Evolutionary conservation across 2,888 invertebrate species (phyloP).

Genomic region (Hybos culiciformis): DNA sequence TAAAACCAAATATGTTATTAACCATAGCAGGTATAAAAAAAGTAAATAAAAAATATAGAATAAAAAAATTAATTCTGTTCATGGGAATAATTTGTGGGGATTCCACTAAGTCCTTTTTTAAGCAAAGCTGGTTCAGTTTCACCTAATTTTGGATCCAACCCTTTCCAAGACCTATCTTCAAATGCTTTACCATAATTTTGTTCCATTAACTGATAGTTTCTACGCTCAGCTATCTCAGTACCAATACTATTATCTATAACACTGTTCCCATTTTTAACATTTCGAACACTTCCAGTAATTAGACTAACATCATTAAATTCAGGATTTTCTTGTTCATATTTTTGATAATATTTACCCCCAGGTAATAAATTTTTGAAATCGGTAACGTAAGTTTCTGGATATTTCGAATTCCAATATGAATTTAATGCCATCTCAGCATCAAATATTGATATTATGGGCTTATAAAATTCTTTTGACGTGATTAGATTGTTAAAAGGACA

Average conservation of each 20-base stretch:
- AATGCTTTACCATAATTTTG: slow-evolving; percentile 25
- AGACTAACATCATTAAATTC: slow-evolving; percentile 54
- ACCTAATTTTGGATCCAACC: slow-evolving; percentile 69
- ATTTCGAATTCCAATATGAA: slow-evolving; percentile 36
- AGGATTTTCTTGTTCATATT: slow-evolving; percentile 36
- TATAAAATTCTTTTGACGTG: slow-evolving; percentile 72
- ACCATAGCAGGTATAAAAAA: too few species aligned
- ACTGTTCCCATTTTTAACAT: slow-evolving; percentile 4
- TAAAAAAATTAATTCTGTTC: slow-evolving; percentile 17
- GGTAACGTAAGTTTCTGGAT: slow-evolving; percentile 48
- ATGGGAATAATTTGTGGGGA: slow-evolving; percentile 52
- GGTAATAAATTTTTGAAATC: slow-evolving; percentile 64
- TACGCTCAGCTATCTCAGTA: slow-evolving; percentile 25
- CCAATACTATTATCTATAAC: slow-evolving; percentile 21
- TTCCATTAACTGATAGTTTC: slow-evolving; percentile 26
- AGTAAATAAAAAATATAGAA: background rate
- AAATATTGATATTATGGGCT: slow-evolving; percentile 80
- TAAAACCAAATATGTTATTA: too few species aligned
- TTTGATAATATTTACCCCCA: slow-evolving; percentile 41
- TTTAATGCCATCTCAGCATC: slow-evolving; percentile 81
- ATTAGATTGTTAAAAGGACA: slow-evolving; percentile 83
- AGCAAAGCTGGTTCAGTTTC: slow-evolving; percentile 53
- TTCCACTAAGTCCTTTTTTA: slow-evolving; percentile 59
- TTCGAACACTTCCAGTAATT: slow-evolving; percentile 55
- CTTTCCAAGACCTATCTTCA: slow-evolving; percentile 63